Base-by-base conservation (phyloP, 2,797 vertebrate genomes). In the Lepus townsendii region DNA sequence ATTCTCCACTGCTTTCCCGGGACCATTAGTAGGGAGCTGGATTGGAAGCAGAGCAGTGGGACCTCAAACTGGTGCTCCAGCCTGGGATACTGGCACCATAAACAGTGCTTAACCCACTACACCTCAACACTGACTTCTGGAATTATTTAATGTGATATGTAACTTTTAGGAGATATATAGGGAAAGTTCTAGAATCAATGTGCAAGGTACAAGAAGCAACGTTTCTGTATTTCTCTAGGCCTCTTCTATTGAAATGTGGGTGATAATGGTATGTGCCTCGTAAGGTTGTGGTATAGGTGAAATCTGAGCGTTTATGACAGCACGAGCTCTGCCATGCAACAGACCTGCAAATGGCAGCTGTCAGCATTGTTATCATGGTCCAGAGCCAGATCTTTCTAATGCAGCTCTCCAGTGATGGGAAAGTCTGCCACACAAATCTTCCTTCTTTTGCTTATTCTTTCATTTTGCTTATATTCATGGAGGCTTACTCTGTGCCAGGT, bases 381-480 rank as follows among this genome's bases (percentile, higher is more conserved):
- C 12, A 22, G 13, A 35, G 54, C 66, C 78, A 72, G 26, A 30
- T 42, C 54, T 66, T 77, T 54, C 30, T 72, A 63, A 50, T 27
- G 60, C 32, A 88, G 20, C 30, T 90, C 32, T 47, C n/a, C 38
- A 66, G 71, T 50, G 50, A 83, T 82, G 47, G 42, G 68, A 60
- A 79, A 80, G 16, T 50, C 78, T 69, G 50, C 32, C 38, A 47
- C 22, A 54, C 4, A n/a, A 24, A 54, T 78, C 9, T 83, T 78
- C n/a, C n/a, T 93, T 75, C 62, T 91, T 38, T 72, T 88, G 32
- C 35, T 65, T 47, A 83, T 57, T 82, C 32, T 88, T 83, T 85
- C 27, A 80, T 71, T 84, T 24, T 35, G 3, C 30, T 88, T 73
- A 30, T 19, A 17, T 27, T 73, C 69, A 80, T 30, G 47, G 80